phyloP scores from a whole-genome alignment of 2,113 vertebrate genomes.

The Odontophorus gujanensis region DNA sequence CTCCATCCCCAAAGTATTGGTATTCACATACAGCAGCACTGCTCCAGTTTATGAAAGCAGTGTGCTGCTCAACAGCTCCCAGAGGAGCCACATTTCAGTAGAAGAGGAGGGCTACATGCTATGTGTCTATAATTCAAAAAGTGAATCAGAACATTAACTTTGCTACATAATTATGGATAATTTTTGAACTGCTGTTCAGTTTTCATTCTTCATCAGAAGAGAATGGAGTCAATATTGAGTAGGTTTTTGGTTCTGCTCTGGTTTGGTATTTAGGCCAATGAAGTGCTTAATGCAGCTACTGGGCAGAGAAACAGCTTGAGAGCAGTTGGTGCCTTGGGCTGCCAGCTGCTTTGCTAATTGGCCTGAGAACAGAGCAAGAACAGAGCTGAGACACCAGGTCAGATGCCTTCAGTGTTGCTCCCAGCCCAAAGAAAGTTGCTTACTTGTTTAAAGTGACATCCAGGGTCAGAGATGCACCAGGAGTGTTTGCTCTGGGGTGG shows the following conservation, averaged over 20 bases:
- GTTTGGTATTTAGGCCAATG: neutral
- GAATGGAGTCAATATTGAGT: neutral
- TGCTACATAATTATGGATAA: neutral
- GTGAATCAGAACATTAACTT: neutral
- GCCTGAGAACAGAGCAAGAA: neutral
- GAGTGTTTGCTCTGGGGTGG: neutral
- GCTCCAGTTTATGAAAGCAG: neutral
- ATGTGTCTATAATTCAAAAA: slow-evolving; percentile 6
- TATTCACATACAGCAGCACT: neutral
- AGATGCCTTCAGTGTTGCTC: neutral
- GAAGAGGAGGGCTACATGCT: neutral
- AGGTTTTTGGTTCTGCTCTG: neutral
- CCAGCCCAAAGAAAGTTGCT: neutral
- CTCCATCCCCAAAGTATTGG: neutral
- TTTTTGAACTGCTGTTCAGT: slow-evolving; percentile 1
- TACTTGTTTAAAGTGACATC: neutral
- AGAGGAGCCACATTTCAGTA: neutral
- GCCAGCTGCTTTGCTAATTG: slow-evolving; percentile 24
- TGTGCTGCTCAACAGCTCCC: neutral
- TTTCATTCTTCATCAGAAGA: neutral
- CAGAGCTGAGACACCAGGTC: neutral
- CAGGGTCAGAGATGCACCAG: rapidly evolving
- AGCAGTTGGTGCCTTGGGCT: neutral
- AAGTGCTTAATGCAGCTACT: neutral
- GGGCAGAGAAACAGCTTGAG: slow-evolving; percentile 16